These are phyloP conservation scores for Amblyraja radiata DNA, from an alignment of 2,797 vertebrate genomes.

Conservation along the genomic window DNA sequence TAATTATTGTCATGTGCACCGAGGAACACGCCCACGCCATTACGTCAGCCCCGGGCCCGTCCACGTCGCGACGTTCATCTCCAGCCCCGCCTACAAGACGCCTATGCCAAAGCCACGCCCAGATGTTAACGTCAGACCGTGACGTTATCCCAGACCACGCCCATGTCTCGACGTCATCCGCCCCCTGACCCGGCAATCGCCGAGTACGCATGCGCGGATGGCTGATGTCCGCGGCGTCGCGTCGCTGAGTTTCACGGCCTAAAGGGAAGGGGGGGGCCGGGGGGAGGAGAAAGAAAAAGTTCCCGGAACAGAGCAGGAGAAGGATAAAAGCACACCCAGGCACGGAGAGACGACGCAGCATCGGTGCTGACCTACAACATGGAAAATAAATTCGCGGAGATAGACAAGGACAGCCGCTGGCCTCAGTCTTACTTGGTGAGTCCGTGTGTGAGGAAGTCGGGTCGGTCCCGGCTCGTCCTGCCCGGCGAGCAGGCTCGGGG, in stretches of 20 bases:
- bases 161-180: neutral
- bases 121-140: no score
- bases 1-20: no score
- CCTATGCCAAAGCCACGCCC: no score
- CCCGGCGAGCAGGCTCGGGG: neutral
- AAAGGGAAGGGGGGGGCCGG: neutral
- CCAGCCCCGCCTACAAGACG: no score
- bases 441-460: slow-evolving; percentile 33
- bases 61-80: no score
- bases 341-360: neutral
- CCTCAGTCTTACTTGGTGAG: slow-evolving; percentile 81
- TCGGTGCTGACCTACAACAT: slow-evolving; percentile 47
- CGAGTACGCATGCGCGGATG: neutral
- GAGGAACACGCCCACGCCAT: no score
- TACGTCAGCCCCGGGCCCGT: no score
- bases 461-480: neutral
- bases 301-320: neutral
- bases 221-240: neutral
- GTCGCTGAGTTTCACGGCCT: neutral
- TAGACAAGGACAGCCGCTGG: slow-evolving; percentile 75
- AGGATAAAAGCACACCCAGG: neutral
- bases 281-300: neutral
- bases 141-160: no score
- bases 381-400: slow-evolving; percentile 75
- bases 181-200: neutral